Percentiles rank a stretch among this genome's conserved stretches.
Evolutionary conservation across 2,888 invertebrate genomes (phyloP).

Genomic region (Aethes cnicana): DNA sequence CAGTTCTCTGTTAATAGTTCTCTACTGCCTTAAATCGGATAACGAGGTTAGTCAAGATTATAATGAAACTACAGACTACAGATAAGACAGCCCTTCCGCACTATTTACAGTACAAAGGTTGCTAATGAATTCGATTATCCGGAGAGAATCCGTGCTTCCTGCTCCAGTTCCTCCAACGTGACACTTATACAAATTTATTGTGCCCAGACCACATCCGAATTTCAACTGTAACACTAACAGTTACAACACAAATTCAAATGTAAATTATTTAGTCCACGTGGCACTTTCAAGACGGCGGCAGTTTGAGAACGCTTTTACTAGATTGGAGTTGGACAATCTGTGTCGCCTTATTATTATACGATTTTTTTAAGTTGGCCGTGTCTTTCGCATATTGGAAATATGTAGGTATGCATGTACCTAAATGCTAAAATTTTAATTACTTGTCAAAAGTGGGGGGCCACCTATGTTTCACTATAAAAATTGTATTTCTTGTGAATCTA

Average conservation of each 20-base stretch:
- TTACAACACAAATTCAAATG: slow-evolving; percentile 5
- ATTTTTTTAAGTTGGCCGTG: neutral
- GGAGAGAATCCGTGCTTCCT: slow-evolving; percentile 59
- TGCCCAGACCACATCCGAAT: slow-evolving; percentile 1
- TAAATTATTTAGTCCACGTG: neutral
- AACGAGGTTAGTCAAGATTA: slow-evolving; percentile 1
- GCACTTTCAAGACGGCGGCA: slow-evolving; percentile 13
- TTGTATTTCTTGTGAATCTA: too few species aligned
- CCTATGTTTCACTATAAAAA: neutral
- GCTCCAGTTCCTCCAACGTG: slow-evolving; percentile 45
- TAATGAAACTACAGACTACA: slow-evolving; percentile 20
- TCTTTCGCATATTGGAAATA: neutral
- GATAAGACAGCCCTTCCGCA: slow-evolving; percentile 46
- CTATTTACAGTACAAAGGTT: slow-evolving; percentile 62
- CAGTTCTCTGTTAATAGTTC: too few species aligned
- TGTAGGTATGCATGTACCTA: too few species aligned
- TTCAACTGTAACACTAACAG: slow-evolving; percentile 13
- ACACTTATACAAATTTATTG: slow-evolving; percentile 35
- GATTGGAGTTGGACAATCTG: slow-evolving; percentile 21
- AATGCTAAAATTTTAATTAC: too few species aligned
- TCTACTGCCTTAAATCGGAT: neutral
- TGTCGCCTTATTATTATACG: slow-evolving; percentile 2
- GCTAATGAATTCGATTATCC: slow-evolving; percentile 74
- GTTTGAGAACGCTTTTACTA: slow-evolving; percentile 17
- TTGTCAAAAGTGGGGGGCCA: neutral